Base-by-base conservation (phyloP, 2,888 invertebrate species). In the Limnephilus lunatus region DNA sequence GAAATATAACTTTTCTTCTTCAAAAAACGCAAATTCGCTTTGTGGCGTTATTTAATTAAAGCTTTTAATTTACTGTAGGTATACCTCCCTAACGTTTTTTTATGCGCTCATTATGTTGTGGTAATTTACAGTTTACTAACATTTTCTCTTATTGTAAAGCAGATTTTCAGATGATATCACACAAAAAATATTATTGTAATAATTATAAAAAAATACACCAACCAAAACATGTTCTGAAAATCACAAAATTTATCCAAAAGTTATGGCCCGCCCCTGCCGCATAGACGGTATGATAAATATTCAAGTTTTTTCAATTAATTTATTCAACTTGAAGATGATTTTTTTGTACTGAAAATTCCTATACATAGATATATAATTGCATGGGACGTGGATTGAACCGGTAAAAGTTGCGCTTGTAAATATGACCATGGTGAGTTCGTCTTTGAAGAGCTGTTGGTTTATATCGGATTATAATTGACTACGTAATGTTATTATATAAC, bases 271-370 rank as follows among this genome's bases (percentile, higher is more conserved):
- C n/a, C 68, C n/a, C 68, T 68, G 68, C 68, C 68, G 68, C 68
- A n/a, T n/a, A 68, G 68, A 68, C 68, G 68, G 25, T 68, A 68
- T n/a, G 68, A 68, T 68, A 68, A 68, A 68, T 25, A 68, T 68
- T 68, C 68, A 68, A 68, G 68, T 68, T 68, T 68, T 68, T 68
- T 68, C 68, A 68, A 68, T 68, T n/a, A 68, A 68, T 68, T 68
- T 68, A 68, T 68, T 68, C 25, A 68, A 68, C 25, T 9, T 68
- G 68, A 68, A 25, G 68, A 68, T 68, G 68, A 68, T 68, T 68
- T 68, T 32, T 68, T 68, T 68, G 68, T 68, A 68, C 9, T 68
- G 68, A n/a, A 68, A 68, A 68, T 68, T 25, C 68, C 68, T 25
- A n/a, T 68, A 68, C 68, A 68, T n/a, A 25, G 5, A 0, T 4